A percentile compares a stretch with the other conserved stretches of the same genome.
These are phyloP conservation scores for Macrostomum lignano DNA, from an alignment of 1,140 invertebrate species.

Conservation along the genomic window DNA sequence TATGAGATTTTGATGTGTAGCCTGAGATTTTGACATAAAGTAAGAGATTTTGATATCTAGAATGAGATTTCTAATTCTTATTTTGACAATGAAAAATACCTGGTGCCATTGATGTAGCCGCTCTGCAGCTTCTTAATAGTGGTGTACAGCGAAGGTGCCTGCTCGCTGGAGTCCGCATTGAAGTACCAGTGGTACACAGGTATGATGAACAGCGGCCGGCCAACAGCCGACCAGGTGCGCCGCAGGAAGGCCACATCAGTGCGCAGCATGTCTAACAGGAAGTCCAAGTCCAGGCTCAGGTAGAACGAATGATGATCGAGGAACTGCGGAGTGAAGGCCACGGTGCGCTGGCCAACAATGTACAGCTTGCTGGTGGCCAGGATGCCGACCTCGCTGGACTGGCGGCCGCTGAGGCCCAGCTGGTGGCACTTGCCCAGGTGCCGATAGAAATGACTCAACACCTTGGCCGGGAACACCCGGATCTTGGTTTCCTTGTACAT, in stretches of 20 bases:
- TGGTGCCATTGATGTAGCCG: too few species aligned
- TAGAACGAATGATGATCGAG: constrained; percentile 21
- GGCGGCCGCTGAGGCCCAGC: constrained; percentile 60
- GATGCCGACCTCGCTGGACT: constrained; percentile 75
- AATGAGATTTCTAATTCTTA: too few species aligned
- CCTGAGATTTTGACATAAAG: too few species aligned
- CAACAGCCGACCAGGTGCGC: constrained; percentile 29
- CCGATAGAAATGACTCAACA: constrained; percentile 70
- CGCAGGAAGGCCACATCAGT: constrained; percentile 19
- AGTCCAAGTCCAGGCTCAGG: constrained; percentile 18
- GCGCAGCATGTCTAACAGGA: constrained; percentile 17
- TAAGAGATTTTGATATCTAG: too few species aligned
- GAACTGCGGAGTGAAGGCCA: constrained; percentile 89
- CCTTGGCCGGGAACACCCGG: constrained; percentile 73
- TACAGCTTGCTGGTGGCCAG: constrained; percentile 94
- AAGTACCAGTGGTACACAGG: constrained; percentile 11
- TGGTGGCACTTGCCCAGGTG: constrained; percentile 47
- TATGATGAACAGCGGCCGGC: constrained; percentile 18
- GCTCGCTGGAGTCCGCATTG: constrained; percentile 10
- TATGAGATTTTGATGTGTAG: too few species aligned
- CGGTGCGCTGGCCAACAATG: constrained; percentile 68
- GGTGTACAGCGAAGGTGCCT: background rate
- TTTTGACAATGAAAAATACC: too few species aligned
- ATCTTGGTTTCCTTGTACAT: constrained; percentile 43
- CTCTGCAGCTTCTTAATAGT: too few species aligned